Evolutionary conservation across 2,888 invertebrate species (phyloP).

Genomic region (Melieria picta): DNA sequence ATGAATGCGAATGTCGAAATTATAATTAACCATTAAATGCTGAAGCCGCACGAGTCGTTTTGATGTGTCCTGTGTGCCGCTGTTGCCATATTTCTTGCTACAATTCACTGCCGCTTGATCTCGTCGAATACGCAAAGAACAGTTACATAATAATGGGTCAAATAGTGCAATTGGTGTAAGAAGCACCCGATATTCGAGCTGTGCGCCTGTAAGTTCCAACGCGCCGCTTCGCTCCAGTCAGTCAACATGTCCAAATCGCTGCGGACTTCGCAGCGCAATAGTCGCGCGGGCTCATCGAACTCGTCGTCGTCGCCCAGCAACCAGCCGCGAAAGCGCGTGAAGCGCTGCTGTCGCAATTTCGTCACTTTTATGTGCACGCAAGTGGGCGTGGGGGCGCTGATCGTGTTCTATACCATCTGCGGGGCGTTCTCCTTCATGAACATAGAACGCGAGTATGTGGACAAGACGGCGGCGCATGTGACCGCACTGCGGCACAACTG

Average conservation of each 20-base stretch:
- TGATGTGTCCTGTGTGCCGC: no score
- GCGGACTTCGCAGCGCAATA: constrained; percentile 38
- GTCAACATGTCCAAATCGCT: constrained; percentile 39
- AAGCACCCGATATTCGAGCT: background rate
- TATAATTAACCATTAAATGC: no score
- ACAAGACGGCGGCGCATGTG: constrained; percentile 68
- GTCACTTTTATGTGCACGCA: constrained; percentile 94
- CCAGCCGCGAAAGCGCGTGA: constrained; percentile 80
- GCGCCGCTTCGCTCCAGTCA: background rate
- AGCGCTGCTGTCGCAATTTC: constrained; percentile 86
- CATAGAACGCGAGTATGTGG: constrained; percentile 74
- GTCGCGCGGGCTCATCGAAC: constrained; percentile 37
- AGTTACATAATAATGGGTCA: background rate
- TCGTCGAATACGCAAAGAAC: background rate
- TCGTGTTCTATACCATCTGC: constrained; percentile 86
- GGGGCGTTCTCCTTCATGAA: constrained; percentile 85
- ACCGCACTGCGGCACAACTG: constrained; percentile 70
- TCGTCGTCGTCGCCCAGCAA: constrained; percentile 76
- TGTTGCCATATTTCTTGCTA: no score
- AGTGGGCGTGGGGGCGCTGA: constrained; percentile 87
- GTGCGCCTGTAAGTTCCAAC: background rate
- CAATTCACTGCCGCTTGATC: no score
- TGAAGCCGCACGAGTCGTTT: no score
- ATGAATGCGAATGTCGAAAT: no score
- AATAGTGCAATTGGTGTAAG: constrained; percentile 2